Percentiles rank a stretch among this genome's conserved stretches.
Evolutionary conservation across 2,888 invertebrate species (phyloP).

Genomic region (Pantelozetes paolii): DNA sequence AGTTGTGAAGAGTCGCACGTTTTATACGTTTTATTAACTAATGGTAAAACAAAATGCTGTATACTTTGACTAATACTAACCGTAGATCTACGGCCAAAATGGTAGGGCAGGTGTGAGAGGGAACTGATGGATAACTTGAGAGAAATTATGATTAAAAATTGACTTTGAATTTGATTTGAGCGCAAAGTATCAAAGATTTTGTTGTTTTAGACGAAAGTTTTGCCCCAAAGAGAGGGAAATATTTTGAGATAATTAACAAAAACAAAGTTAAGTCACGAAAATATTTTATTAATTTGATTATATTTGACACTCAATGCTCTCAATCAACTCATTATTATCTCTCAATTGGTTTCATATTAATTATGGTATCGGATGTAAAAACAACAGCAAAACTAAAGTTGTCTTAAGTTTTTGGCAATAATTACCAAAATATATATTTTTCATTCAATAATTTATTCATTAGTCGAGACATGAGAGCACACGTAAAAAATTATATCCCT

Average conservation of each 20-base stretch:
- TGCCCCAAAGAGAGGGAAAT: not conserved
- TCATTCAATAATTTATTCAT: too few relatives aligned
- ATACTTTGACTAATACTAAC: too few relatives aligned
- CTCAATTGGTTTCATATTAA: not conserved
- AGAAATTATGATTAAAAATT: constrained; percentile 1
- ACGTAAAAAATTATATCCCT: too few relatives aligned
- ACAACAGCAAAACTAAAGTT: too few relatives aligned
- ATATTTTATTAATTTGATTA: not conserved
- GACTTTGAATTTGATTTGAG: not conserved
- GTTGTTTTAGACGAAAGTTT: not conserved
- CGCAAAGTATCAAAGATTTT: not conserved
- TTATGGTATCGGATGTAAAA: not conserved
- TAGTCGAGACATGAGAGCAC: too few relatives aligned
- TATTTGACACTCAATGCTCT: constrained; percentile 25
- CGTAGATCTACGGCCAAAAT: too few relatives aligned
- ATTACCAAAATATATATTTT: too few relatives aligned
- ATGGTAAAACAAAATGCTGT: too few relatives aligned
- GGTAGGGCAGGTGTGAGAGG: not conserved
- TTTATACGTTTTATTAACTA: too few relatives aligned
- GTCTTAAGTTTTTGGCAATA: too few relatives aligned
- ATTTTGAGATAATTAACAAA: not conserved
- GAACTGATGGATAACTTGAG: not conserved
- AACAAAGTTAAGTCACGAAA: not conserved
- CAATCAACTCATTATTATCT: constrained; percentile 15
- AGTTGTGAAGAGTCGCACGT: not conserved